Evolutionary conservation across 1,140 invertebrate genomes (phyloP), one percentile per base, ranked within the genome.

Genomic region (Phthorimaea operculella): DNA sequence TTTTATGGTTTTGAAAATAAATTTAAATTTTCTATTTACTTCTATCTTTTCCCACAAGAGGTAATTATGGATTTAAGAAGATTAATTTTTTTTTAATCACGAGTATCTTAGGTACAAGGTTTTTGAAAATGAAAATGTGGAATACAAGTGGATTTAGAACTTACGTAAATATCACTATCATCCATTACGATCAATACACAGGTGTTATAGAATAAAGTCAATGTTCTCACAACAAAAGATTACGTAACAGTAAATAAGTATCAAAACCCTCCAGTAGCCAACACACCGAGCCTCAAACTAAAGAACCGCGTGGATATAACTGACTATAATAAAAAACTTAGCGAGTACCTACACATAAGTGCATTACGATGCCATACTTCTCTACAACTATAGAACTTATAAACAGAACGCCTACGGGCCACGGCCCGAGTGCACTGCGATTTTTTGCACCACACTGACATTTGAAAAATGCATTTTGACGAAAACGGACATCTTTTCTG

Each of bases 401-500:
- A 75, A 68, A 70, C 70, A 75, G 70, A 71, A 74, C 81, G 81
- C 79, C 81, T 81, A 79, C 81, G 66, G 68, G 53, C 67, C 68
- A 73, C 70, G 70, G 60, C 52, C 61, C 55, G 77, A 60, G 62
- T 65, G 76, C 78, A 68, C 72, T 66, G 65, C 72, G 62, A 80
- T 84, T 84, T 84, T 82, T 80, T 79, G 71, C 76, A 55, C 67
- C 64, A 59, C 57, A 70, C 74, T 64, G 72, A 79, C 81, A 84
- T 81, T 84, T 84, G 79, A 83, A 84, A 84, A 84, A 80, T 76
- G 76, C 75, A 77, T 78, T 82, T 83, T 84, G 79, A 75, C 71
- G 76, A 77, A 79, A 84, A 81, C 79, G 70, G 68, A 79, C 80
- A 9, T 47, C n/a, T 47, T 47, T 17, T 47, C 44, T 47, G 44